Conservation (phyloP, 2,113 vertebrate species). For the Xenus cinereus region DNA sequence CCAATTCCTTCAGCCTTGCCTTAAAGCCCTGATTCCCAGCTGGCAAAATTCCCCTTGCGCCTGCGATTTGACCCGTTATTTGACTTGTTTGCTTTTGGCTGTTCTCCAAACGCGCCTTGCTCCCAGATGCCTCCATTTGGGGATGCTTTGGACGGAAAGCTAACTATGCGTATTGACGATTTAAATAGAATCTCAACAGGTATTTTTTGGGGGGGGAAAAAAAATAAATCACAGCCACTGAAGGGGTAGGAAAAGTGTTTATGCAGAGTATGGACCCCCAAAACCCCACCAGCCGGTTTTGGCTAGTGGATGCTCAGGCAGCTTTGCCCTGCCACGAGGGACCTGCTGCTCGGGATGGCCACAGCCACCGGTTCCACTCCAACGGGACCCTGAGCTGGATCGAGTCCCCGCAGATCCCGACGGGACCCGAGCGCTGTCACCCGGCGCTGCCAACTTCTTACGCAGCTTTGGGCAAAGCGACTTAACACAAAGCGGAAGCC, state of each 20-base stretch:
- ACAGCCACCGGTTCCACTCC: not conserved
- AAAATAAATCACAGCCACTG: not conserved
- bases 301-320: fast-evolving
- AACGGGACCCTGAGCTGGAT: fast-evolving
- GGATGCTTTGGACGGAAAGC: not conserved
- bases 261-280: not conserved
- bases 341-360: not conserved
- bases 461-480: not conserved
- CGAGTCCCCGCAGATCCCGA: not conserved
- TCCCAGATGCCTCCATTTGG: not conserved
- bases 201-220: not conserved
- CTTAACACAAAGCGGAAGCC: not conserved
- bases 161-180: fast-evolving
- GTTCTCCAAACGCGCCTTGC: not conserved
- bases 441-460: not conserved
- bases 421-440: not conserved
- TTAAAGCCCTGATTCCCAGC: not conserved
- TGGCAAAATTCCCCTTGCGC: not conserved
- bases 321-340: not conserved
- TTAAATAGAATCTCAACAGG: fast-evolving
- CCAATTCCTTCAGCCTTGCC: not conserved
- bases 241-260: not conserved
- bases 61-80: not conserved
- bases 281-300: not conserved
- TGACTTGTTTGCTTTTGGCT: not conserved